A percentile compares a stretch with the other conserved stretches of the same genome.
phyloP scores from a whole-genome alignment of 2,888 invertebrate genomes.

The Drosophila helvetica region DNA sequence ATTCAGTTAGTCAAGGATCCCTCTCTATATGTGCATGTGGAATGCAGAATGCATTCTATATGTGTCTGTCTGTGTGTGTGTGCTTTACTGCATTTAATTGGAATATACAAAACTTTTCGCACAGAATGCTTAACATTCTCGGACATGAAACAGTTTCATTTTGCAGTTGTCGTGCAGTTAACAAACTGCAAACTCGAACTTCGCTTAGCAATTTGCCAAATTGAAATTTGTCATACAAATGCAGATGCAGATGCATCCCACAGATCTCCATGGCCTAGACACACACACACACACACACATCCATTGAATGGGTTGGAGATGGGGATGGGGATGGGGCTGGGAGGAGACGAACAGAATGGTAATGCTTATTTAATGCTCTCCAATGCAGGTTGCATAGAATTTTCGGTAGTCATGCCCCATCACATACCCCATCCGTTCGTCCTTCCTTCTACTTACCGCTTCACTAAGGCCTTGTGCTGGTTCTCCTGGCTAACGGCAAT shows the following conservation, averaged over 20 bases:
- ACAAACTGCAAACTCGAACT: conserved; percentile 45
- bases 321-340: conserved; percentile 2
- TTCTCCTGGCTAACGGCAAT: conserved; percentile 92
- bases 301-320: conserved; percentile 9
- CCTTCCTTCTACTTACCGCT: conserved; percentile 75
- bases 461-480: conserved; percentile 85
- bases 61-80: conserved; percentile 14
- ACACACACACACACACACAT: neutral
- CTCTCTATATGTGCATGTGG: neutral
- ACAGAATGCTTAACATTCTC: conserved; percentile 45
- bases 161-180: conserved; percentile 35
- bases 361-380: conserved; percentile 77
- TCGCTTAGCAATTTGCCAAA: conserved; percentile 68
- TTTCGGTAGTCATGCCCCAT: conserved; percentile 39
- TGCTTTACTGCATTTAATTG: conserved; percentile 67
- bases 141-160: conserved; percentile 44
- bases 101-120: conserved; percentile 61
- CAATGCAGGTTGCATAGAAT: conserved; percentile 51
- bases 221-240: conserved; percentile 77
- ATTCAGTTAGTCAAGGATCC: conserved; percentile 18
- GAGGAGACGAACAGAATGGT: conserved; percentile 44
- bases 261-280: neutral
- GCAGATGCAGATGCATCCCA: conserved; percentile 30
- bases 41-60: conserved; percentile 10
- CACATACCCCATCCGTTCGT: neutral